These are phyloP conservation scores for Chelon labrosus DNA, from an alignment of 2,797 vertebrate genomes.

Conservation along the genomic window DNA sequence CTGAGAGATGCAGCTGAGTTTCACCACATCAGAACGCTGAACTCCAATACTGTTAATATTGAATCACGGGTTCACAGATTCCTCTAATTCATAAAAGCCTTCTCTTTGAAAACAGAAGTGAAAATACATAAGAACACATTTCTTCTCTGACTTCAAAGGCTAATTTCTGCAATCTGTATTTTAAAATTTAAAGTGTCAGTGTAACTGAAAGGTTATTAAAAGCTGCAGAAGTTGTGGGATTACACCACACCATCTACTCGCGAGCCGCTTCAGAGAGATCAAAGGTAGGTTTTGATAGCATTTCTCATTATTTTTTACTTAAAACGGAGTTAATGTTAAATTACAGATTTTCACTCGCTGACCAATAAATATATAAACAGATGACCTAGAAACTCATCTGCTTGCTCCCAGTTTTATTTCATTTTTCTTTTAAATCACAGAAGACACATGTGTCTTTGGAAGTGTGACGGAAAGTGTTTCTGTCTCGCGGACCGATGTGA, in stretches of 20 bases:
- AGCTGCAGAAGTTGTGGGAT: constrained; percentile 9
- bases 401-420: not conserved
- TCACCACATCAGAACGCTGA: constrained; percentile 4
- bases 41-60: constrained; percentile 5
- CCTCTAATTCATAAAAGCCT: constrained; percentile 2
- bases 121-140: not conserved
- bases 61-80: constrained; percentile 16
- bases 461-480: not conserved
- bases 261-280: constrained; percentile 33
- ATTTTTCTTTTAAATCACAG: not conserved
- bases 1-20: not conserved
- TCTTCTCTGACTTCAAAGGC: constrained; percentile 49
- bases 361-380: constrained; percentile 8
- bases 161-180: constrained; percentile 21
- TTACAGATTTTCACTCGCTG: constrained; percentile 2
- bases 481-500: not conserved
- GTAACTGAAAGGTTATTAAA: constrained; percentile 20
- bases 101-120: constrained; percentile 18
- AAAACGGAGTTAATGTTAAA: constrained; percentile 29
- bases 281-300: constrained; percentile 38
- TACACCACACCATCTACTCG: constrained; percentile 13
- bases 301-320: constrained; percentile 28
- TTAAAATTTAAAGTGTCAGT: constrained; percentile 41
- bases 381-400: not conserved
- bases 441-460: not conserved